Conservation (phyloP, 2,113 vertebrate species). For the Gadus macrocephalus region DNA sequence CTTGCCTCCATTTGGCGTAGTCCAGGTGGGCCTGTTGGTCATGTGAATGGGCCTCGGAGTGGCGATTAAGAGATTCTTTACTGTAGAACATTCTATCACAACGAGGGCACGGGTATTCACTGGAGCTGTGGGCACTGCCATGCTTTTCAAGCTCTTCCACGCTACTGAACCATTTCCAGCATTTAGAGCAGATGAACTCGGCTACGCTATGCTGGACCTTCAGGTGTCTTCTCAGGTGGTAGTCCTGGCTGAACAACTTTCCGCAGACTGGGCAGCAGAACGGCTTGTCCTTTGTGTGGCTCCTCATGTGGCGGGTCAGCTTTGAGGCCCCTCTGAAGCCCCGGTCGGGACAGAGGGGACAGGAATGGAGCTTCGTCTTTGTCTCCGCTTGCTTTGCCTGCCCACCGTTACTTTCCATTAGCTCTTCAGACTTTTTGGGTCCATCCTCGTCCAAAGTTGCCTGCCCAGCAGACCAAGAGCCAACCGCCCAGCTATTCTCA, state of each 20-base stretch:
- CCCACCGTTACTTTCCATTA: neutral
- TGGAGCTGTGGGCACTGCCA: constrained; percentile 36
- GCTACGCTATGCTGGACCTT: constrained; percentile 48
- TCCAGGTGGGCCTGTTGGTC: constrained; percentile 23
- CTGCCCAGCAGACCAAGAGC: too few relatives aligned
- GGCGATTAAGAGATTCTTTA: constrained; percentile 31
- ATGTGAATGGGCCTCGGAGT: constrained; percentile 39
- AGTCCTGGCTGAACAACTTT: constrained; percentile 58
- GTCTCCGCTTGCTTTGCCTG: constrained; percentile 6
- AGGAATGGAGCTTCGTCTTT: constrained; percentile 40
- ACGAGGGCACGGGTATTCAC: constrained; percentile 40
- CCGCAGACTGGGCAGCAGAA: constrained; percentile 55
- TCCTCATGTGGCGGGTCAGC: constrained; percentile 61
- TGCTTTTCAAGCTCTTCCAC: constrained; percentile 54
- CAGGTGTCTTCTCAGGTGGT: constrained; percentile 63
- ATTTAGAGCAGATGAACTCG: constrained; percentile 51
- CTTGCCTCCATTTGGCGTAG: too few relatives aligned
- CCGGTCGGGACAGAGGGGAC: constrained; percentile 45
- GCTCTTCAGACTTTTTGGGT: neutral
- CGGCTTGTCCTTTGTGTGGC: constrained; percentile 63
- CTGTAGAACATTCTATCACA: constrained; percentile 57
- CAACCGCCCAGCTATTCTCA: too few relatives aligned
- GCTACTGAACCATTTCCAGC: constrained; percentile 39
- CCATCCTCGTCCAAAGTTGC: too few relatives aligned
- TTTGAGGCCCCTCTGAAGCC: constrained; percentile 54